These are phyloP conservation scores for Pterostichus madidus DNA, from an alignment of 2,888 invertebrate species.

Conservation along the genomic window DNA sequence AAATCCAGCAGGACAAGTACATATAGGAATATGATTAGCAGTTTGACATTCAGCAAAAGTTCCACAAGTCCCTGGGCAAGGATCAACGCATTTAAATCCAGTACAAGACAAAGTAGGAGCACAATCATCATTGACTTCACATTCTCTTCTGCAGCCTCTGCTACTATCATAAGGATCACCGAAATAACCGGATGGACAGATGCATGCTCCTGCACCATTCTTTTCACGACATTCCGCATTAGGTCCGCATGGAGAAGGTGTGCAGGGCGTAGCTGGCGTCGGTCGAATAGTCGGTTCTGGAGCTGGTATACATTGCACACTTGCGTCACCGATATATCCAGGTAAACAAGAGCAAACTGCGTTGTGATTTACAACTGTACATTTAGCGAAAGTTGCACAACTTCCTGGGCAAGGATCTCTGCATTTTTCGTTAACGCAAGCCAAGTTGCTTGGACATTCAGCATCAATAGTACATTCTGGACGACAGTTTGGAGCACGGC, in stretches of 20 bases:
- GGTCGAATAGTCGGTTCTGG: conserved; percentile 79
- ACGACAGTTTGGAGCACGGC: conserved; percentile 91
- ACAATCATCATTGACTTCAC: conserved; percentile 89
- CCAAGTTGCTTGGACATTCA: conserved; percentile 89
- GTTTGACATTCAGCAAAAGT: conserved; percentile 88
- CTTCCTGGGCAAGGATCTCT: conserved; percentile 89
- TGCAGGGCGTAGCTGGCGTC: conserved; percentile 86
- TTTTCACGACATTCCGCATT: conserved; percentile 91
- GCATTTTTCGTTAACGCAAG: conserved; percentile 90
- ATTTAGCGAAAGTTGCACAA: conserved; percentile 89
- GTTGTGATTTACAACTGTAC: conserved; percentile 91
- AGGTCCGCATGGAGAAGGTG: conserved; percentile 91
- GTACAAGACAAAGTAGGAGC: conserved; percentile 86
- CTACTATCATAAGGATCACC: conserved; percentile 89
- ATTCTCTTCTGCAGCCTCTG: conserved; percentile 86
- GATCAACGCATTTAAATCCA: conserved; percentile 90
- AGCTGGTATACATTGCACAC: conserved; percentile 78
- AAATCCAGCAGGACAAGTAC: conserved; percentile 86
- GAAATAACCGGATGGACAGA: conserved; percentile 87
- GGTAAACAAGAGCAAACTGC: conserved; percentile 90
- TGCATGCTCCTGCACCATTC: conserved; percentile 92
- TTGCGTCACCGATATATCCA: conserved; percentile 90
- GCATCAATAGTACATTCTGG: conserved; percentile 90
- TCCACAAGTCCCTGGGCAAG: conserved; percentile 92
- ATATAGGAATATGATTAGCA: conserved; percentile 88